These are phyloP conservation scores for Netta rufina DNA, from an alignment of 2,797 vertebrate genomes.

Conservation along the genomic window DNA sequence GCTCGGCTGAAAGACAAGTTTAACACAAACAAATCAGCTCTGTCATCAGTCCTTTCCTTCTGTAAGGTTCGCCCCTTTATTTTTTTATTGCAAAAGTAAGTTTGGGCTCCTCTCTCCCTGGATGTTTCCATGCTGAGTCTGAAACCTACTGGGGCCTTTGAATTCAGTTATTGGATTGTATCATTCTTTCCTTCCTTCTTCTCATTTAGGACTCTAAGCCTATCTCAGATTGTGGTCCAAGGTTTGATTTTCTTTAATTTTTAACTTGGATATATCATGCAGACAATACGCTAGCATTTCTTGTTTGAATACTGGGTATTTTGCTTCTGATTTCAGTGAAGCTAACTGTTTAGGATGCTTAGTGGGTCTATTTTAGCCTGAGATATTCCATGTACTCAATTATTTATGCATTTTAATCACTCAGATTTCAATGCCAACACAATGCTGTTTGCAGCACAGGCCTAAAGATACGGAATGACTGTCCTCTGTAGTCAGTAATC, in stretches of 20 bases:
- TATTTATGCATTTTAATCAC: background rate
- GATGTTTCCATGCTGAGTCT: background rate
- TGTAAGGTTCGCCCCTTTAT: background rate
- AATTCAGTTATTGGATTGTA: background rate
- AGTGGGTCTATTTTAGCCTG: background rate
- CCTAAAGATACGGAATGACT: background rate
- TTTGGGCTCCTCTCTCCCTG: background rate
- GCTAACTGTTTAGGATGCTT: background rate
- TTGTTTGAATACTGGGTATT: background rate
- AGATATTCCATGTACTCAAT: background rate
- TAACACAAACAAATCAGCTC: background rate
- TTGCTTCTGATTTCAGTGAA: background rate
- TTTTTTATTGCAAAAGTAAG: background rate
- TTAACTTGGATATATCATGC: background rate
- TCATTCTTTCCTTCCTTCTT: background rate
- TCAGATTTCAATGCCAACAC: background rate
- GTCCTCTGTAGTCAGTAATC: rapidly evolving
- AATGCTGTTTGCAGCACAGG: background rate
- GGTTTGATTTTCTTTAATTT: background rate
- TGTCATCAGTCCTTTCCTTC: background rate
- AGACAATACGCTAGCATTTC: conserved; percentile 5
- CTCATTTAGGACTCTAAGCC: background rate
- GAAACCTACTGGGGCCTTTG: background rate
- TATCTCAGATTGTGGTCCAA: background rate
- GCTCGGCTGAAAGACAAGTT: background rate